phyloP scores from a whole-genome alignment of 1,140 invertebrate species.

The Drosophila sp. region DNA sequence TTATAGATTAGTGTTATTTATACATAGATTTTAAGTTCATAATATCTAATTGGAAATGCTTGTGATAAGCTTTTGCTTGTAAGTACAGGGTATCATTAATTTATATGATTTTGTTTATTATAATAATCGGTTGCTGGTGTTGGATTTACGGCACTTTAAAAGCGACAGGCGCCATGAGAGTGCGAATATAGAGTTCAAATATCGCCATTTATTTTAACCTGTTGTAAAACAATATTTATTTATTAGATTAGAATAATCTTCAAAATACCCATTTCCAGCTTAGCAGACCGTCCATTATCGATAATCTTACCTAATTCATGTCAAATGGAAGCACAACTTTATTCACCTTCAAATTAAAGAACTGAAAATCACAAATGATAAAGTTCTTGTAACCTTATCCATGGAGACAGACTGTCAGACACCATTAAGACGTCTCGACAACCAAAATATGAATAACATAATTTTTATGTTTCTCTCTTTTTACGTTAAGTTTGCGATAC shows the following conservation, averaged over 20 bases:
- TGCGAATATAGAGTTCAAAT: slow-evolving; percentile 50
- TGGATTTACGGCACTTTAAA: slow-evolving; percentile 68
- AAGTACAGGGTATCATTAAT: slow-evolving; percentile 52
- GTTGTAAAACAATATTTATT: too few relatives aligned
- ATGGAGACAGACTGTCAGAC: slow-evolving; percentile 39
- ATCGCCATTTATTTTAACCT: too few relatives aligned
- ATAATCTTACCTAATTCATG: not conserved
- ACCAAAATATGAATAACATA: slow-evolving; percentile 51
- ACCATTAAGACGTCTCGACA: slow-evolving; percentile 51
- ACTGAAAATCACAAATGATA: slow-evolving; percentile 28
- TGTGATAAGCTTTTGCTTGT: too few relatives aligned
- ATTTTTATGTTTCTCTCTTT: slow-evolving; percentile 21
- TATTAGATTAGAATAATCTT: too few relatives aligned
- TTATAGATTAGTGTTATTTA: too few relatives aligned
- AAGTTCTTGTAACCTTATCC: slow-evolving; percentile 48
- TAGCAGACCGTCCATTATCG: not conserved
- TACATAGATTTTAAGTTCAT: too few relatives aligned
- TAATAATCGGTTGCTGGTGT: slow-evolving; percentile 73
- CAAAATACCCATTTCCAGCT: too few relatives aligned
- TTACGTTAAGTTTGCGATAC: slow-evolving; percentile 34
- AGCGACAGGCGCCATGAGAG: slow-evolving; percentile 65
- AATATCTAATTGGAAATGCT: too few relatives aligned
- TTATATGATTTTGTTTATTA: slow-evolving; percentile 75
- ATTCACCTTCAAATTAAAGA: slow-evolving; percentile 32
- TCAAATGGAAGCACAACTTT: slow-evolving; percentile 17